These are phyloP conservation scores for Scaeva pyrastri DNA, from an alignment of 2,888 invertebrate species.

Conservation along the genomic window DNA sequence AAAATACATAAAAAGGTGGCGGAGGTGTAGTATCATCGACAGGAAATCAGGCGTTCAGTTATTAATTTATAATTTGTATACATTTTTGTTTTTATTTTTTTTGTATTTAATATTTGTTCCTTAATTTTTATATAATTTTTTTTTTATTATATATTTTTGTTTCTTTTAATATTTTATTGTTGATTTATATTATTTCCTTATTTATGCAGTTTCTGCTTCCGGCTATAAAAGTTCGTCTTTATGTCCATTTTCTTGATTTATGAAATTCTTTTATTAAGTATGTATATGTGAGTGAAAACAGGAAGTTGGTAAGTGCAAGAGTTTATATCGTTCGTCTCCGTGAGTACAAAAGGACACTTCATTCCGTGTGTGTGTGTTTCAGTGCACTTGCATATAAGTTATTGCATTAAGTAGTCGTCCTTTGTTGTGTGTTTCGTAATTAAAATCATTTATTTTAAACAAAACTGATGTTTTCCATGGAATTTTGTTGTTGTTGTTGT, in stretches of 20 bases:
- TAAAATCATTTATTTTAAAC: slow-evolving; percentile 48
- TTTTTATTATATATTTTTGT: slow-evolving; percentile 5
- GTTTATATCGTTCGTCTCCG: not conserved
- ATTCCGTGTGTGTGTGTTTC: not conserved
- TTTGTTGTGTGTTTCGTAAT: slow-evolving; percentile 58
- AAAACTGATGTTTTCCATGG: slow-evolving; percentile 11
- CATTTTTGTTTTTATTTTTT: slow-evolving; percentile 31
- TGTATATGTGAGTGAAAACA: not conserved
- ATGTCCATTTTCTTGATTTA: slow-evolving; percentile 20
- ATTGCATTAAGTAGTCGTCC: slow-evolving; percentile 52
- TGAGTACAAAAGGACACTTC: not conserved
- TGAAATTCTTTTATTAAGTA: slow-evolving; percentile 14
- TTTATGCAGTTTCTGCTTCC: slow-evolving; percentile 11
- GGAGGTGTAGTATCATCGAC: slow-evolving; percentile 11
- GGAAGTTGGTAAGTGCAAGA: not conserved
- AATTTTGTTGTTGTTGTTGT: not conserved
- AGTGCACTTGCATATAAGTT: slow-evolving; percentile 60
- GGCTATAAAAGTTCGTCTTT: not conserved
- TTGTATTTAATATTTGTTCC: slow-evolving; percentile 27
- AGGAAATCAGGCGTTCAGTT: slow-evolving; percentile 45
- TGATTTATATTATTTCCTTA: slow-evolving; percentile 34
- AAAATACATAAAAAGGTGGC: slow-evolving; percentile 17
- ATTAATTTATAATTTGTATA: slow-evolving; percentile 55
- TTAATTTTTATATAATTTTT: not conserved
- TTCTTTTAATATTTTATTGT: slow-evolving; percentile 20